Base-by-base conservation (phyloP, 2,888 invertebrate genomes). In the Drosophila macrospina region DNA sequence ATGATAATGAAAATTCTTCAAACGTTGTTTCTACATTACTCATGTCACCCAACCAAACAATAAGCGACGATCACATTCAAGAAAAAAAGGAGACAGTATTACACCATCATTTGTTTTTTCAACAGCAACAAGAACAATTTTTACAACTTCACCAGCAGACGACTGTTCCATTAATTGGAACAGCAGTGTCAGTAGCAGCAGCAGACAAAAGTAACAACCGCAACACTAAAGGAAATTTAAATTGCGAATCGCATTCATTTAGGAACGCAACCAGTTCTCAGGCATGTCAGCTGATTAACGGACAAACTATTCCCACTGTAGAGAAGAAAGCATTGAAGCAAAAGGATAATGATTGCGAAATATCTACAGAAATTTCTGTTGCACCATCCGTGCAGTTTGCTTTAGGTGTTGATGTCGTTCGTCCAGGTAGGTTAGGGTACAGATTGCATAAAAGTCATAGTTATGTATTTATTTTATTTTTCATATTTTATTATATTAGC, bases 1-100 rank as follows among this genome's bases (percentile, higher is more conserved):
- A 47, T 55, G 63, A 37, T 97, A 96, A 92, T 97, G 80, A 54
- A 10, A 57, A 13, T 34, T 15, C 10, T 26, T 28, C 51, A 6
- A 55, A 50, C 50, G 30, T n/a, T 20, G 45, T 8, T 10, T 30
- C 7, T 0, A 45, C 47, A 13, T 20, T 57, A 26, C 15, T 28
- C 2, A 50, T 51, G 28, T 39, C 26, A 60, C 34, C 55, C 39
- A 13, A 15, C 26, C 10, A 37, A 41, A 7, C 10, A 47, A 28
- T 26, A 13, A 34, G 15, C 15, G 32, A 59, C 30, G 36, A 54
- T 50, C 15, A 41, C 30, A 42, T n/a, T 36, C 44, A 64, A 2
- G 47, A 59, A 11, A 62, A 45, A 13, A 39, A 64, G 30, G 62
- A 78, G 36, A 34, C 69, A 65, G 61, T 76, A 59, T 70, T 78